Conservation (phyloP, 2,888 invertebrate genomes). For the Pterostichus niger region DNA sequence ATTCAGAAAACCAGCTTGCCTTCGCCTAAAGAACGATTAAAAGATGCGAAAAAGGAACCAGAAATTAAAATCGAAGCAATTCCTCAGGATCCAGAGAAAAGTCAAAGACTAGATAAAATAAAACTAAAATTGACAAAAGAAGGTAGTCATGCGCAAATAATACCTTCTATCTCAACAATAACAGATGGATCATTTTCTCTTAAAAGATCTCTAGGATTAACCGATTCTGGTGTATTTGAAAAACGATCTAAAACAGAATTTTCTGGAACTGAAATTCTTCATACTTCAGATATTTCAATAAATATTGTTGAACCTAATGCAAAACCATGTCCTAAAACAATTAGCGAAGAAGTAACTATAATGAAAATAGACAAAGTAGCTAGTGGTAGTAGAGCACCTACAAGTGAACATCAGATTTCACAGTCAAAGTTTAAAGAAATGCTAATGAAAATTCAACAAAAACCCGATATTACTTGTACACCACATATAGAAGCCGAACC, state of each 20-base stretch:
- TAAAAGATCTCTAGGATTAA: constrained; percentile 38
- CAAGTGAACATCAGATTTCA: constrained; percentile 27
- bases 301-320: constrained; percentile 64
- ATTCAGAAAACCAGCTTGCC: constrained; percentile 83
- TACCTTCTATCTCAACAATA: constrained; percentile 70
- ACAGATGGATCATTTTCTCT: constrained; percentile 26
- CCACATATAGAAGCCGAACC: constrained; percentile 55
- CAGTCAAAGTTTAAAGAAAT: constrained; percentile 69
- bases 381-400: neutral
- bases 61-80: constrained; percentile 57
- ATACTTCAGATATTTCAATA: constrained; percentile 66
- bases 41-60: constrained; percentile 63
- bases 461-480: constrained; percentile 58
- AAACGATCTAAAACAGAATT: constrained; percentile 52
- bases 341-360: constrained; percentile 67
- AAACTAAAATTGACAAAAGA: constrained; percentile 79
- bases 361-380: constrained; percentile 56
- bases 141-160: constrained; percentile 75
- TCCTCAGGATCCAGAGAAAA: constrained; percentile 52
- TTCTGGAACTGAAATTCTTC: constrained; percentile 59
- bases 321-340: constrained; percentile 49
- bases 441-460: constrained; percentile 68
- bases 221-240: constrained; percentile 28
- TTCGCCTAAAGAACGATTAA: constrained; percentile 73
- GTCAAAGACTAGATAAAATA: constrained; percentile 78